phyloP scores from a whole-genome alignment of 2,888 invertebrate species.

The Cotesia congregata region DNA sequence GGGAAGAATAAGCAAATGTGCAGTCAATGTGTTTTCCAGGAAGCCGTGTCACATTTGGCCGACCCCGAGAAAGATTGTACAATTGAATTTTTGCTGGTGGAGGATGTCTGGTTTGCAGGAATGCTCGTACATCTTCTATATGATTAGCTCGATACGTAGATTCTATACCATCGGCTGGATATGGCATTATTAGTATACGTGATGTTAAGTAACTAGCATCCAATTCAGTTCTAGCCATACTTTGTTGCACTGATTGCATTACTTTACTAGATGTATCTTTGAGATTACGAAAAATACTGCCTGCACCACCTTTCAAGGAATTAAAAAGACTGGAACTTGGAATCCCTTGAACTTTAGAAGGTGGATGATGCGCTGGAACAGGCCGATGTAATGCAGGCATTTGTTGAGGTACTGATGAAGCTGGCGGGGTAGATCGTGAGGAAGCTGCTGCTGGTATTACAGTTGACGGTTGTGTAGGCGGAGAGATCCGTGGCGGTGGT shows the following conservation, averaged over 20 bases:
- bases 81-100: constrained; percentile 81
- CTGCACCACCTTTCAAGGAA: constrained; percentile 92
- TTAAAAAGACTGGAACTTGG: constrained; percentile 79
- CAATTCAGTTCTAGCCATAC: constrained; percentile 88
- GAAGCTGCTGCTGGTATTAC: constrained; percentile 60
- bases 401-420: constrained; percentile 54
- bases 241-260: constrained; percentile 96
- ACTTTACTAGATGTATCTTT: constrained; percentile 97
- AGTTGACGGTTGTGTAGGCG: constrained; percentile 62
- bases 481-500: constrained; percentile 60
- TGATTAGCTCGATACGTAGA: constrained; percentile 94
- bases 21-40: constrained; percentile 76
- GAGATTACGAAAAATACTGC: constrained; percentile 91
- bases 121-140: constrained; percentile 90
- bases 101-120: constrained; percentile 83
- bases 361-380: constrained; percentile 51
- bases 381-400: constrained; percentile 58
- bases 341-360: constrained; percentile 47
- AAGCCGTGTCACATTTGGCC: constrained; percentile 73
- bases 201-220: constrained; percentile 95
- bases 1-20: constrained; percentile 77
- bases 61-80: constrained; percentile 83
- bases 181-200: constrained; percentile 93
- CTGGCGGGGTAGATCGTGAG: constrained; percentile 56
- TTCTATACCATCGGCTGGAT: constrained; percentile 93